A percentile compares a stretch with the other conserved stretches of the same genome.
phyloP scores from a whole-genome alignment of 2,797 vertebrate species.

The Sylvilagus floridanus region DNA sequence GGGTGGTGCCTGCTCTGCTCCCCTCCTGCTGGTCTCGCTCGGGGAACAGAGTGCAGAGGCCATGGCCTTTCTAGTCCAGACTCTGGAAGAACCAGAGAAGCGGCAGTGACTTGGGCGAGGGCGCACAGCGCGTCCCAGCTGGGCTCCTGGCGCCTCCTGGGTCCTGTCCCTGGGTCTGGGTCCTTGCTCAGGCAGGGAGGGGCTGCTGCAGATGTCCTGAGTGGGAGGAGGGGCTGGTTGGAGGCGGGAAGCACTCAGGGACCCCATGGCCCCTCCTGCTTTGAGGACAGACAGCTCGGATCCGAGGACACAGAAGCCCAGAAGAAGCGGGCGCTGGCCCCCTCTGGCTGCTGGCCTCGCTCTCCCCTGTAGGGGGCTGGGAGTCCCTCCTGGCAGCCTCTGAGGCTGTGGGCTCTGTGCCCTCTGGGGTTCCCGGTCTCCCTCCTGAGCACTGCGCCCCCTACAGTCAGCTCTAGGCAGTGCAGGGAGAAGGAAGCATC shows the following conservation, averaged over 20 bases:
- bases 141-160: neutral
- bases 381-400: neutral
- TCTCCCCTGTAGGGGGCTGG: neutral
- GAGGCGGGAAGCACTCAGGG: neutral
- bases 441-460: neutral
- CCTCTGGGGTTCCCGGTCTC: neutral
- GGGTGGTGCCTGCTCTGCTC: neutral
- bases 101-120: neutral
- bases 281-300: neutral
- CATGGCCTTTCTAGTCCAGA: neutral
- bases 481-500: neutral
- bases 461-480: neutral
- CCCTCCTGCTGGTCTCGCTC: neutral
- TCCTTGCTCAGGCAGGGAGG: neutral
- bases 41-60: neutral
- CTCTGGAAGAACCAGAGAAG: neutral
- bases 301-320: neutral
- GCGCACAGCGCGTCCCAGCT: neutral
- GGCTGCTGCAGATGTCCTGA: neutral
- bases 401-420: neutral
- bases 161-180: neutral
- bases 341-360: neutral
- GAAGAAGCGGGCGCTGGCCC: neutral
- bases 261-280: neutral
- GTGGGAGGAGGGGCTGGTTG: neutral